phyloP scores from a whole-genome alignment of 2,113 vertebrate species.

The Nanorana parkeri region DNA sequence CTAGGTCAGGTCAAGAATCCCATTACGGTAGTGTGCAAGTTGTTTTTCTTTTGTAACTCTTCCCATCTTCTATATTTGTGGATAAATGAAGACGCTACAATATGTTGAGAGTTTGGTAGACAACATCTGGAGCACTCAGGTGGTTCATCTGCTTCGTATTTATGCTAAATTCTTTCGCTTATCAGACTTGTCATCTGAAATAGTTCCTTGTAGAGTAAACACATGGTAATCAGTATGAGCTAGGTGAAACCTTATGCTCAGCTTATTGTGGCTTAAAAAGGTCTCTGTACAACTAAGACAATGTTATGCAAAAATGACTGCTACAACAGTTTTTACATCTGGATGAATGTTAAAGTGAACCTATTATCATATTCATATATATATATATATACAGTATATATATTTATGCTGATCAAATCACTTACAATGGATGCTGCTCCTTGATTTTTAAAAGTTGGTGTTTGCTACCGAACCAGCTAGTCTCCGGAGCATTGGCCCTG shows the following conservation, averaged over 20 bases:
- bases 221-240: constrained; percentile 39
- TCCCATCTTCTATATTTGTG: constrained; percentile 12
- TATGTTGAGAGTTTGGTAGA: constrained; percentile 23
- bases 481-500: no score
- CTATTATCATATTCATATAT: no score
- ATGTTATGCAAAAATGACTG: constrained; percentile 5
- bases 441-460: no score
- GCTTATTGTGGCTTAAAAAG: constrained; percentile 20
- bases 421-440: no score
- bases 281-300: constrained; percentile 4
- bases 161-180: constrained; percentile 54
- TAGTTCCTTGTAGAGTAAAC: constrained; percentile 41
- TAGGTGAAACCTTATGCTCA: constrained; percentile 47
- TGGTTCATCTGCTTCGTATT: constrained; percentile 52
- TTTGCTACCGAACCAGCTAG: no score
- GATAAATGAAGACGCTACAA: constrained; percentile 52
- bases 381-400: no score
- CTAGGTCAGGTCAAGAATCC: constrained; percentile 42
- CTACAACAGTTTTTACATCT: neutral
- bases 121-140: constrained; percentile 54
- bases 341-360: no score
- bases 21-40: constrained; percentile 28
- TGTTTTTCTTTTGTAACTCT: constrained; percentile 21
- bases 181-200: constrained; percentile 52
- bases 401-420: no score